Base-by-base conservation (phyloP, 2,797 vertebrate species). In the Spinus pinus region DNA sequence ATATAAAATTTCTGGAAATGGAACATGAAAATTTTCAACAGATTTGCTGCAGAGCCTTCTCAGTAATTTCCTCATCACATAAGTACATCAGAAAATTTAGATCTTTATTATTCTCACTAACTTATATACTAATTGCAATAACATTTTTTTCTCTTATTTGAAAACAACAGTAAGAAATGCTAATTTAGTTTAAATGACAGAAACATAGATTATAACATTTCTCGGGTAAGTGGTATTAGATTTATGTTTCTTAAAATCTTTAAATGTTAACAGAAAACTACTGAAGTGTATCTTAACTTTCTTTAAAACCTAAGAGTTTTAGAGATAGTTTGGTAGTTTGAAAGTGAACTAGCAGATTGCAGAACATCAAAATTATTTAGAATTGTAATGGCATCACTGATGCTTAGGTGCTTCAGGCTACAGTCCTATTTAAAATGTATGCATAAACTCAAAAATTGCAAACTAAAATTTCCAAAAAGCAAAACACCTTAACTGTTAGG, bases 351-450 rank as follows among this genome's bases (percentile, higher is more conserved):
- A 65, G 9, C 5, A 74, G 27, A 79, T 22, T 67, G 65, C 61
- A 80, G 31, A 73, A 70, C 0, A 0, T 49, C 20, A 30, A 35
- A 64, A 35, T 4, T 47, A 13, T 50, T 46, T 49, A 19, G 19
- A 86, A 67, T 5, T 69, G 25, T 30, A 72, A 49, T 3, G 23
- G 2, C 58, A 50, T 25, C n/a, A 58, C 13, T 77, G n/a, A 60
- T 22, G 6, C 23, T 66, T 51, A 92, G 12, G 14, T 58, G 18
- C 35, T 83, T 86, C 23, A 42, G 42, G 33, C 10, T 57, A 67
- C 0, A 0, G 9, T 33, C 9, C 30, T 64, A 23, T 33, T 74
- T 14, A 71, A 47, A 88, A 83, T 2, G 17, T 13, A 31, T 0
- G 1, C 5, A 10, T 31, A 61, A 81, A 67, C 3, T 30, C 21